Conservation (phyloP, 2,888 invertebrate genomes). For the Pseudanteris insignis region DNA sequence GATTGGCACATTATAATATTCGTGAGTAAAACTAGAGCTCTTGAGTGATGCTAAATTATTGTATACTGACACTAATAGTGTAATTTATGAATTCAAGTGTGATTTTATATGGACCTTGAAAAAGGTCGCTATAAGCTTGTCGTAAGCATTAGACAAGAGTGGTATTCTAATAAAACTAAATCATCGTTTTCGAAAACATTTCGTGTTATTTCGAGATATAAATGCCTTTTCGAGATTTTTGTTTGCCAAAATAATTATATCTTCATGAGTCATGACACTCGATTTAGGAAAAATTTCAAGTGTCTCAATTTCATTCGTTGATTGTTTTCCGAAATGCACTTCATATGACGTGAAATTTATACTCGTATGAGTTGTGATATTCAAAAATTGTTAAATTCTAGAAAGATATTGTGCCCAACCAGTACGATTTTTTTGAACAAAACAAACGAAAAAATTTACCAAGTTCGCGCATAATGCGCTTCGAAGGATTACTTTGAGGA, state of each 20-base stretch:
- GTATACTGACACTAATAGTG: too few relatives aligned
- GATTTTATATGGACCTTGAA: conserved; percentile 1
- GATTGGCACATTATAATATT: too few relatives aligned
- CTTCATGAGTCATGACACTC: background rate
- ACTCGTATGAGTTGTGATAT: background rate
- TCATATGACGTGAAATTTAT: background rate
- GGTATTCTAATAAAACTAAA: conserved; percentile 2
- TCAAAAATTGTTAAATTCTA: background rate
- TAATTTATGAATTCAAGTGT: too few relatives aligned
- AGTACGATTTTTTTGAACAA: background rate
- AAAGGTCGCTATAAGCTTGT: conserved; percentile 1
- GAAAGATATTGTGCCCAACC: background rate
- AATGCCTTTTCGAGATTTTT: conserved; percentile 1
- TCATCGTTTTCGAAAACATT: too few relatives aligned
- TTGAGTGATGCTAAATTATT: too few relatives aligned
- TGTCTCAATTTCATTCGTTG: background rate
- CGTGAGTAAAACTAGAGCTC: too few relatives aligned
- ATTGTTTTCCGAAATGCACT: background rate
- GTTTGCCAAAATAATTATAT: conserved; percentile 3
- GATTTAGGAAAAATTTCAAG: background rate
- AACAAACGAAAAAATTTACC: background rate
- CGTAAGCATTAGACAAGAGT: conserved; percentile 1
- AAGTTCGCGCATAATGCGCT: conserved; percentile 4
- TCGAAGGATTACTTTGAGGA: conserved; percentile 1
- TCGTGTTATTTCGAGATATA: too few relatives aligned